Evolutionary conservation across 2,113 vertebrate species (phyloP).

Genomic region (Glareola pratincola): DNA sequence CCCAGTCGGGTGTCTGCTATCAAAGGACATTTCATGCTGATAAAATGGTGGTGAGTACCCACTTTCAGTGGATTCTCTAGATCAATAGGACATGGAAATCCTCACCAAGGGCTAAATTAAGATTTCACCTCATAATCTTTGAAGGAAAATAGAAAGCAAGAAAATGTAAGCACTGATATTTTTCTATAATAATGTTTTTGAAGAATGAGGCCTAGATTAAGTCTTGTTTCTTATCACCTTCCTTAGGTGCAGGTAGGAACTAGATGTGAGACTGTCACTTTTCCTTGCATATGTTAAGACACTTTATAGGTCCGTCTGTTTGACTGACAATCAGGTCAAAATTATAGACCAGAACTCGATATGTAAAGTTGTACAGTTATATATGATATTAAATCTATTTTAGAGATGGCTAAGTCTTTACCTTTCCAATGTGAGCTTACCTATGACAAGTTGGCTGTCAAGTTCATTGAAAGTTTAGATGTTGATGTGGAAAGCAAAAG

Average conservation of each 20-base stretch:
- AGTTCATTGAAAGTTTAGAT: not conserved
- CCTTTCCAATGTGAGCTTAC: not conserved
- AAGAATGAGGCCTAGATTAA: not conserved
- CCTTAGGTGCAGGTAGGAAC: not conserved
- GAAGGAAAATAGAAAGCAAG: not conserved
- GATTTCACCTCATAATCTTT: not conserved
- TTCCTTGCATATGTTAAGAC: not conserved
- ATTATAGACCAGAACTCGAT: not conserved
- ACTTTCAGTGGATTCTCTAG: not conserved
- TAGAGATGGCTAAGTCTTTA: not conserved
- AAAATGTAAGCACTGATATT: not conserved
- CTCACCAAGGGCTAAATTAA: accelerated
- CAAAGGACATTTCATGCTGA: constrained; percentile 71
- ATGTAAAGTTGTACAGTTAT: not conserved
- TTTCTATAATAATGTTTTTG: not conserved
- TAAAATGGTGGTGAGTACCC: constrained; percentile 73
- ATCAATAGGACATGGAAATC: accelerated
- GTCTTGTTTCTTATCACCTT: not conserved
- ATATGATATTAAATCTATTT: not conserved
- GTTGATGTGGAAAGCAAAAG: not conserved
- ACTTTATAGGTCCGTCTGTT: not conserved
- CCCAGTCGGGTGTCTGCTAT: constrained; percentile 75
- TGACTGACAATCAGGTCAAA: not conserved
- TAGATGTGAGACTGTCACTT: not conserved
- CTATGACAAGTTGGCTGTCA: not conserved